These are phyloP conservation scores for Liasis olivaceus DNA, from an alignment of 2,797 vertebrate species.

Conservation along the genomic window DNA sequence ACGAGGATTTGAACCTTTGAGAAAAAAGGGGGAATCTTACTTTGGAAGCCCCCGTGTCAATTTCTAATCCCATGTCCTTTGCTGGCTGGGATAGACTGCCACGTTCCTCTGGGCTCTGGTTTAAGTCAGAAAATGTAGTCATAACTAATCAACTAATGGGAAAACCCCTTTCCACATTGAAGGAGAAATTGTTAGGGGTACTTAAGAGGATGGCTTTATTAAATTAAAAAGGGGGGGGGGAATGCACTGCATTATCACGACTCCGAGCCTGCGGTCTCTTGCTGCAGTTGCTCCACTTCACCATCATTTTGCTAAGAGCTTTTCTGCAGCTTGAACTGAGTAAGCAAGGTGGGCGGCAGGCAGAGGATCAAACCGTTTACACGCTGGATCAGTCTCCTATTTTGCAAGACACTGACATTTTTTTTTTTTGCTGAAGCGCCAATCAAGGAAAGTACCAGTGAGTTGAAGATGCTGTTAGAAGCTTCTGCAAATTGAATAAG, in stretches of 20 bases:
- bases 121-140: slow-evolving; percentile 45
- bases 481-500: neutral
- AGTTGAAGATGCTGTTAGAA: neutral
- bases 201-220: slow-evolving; percentile 34
- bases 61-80: slow-evolving; percentile 48
- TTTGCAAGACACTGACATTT: neutral
- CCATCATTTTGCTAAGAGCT: slow-evolving; percentile 45
- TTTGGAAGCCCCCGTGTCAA: slow-evolving; percentile 1
- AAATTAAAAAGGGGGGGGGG: slow-evolving; percentile 35
- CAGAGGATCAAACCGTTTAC: neutral
- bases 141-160: slow-evolving; percentile 51
- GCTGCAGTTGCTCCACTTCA: slow-evolving; percentile 37
- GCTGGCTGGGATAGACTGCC: neutral
- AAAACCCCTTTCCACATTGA: slow-evolving; percentile 36
- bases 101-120: neutral
- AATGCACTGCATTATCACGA: neutral
- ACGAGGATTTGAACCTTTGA: neutral
- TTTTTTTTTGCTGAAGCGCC: neutral
- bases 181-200: neutral
- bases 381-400: neutral
- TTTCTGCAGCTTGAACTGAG: slow-evolving; percentile 30
- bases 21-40: neutral
- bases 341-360: slow-evolving; percentile 33
- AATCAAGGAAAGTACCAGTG: neutral
- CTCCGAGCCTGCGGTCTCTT: slow-evolving; percentile 21